Evolutionary conservation across 2,113 vertebrate genomes (phyloP), one percentile per base, ranked within the genome.

Genomic region (Thamnaconus septentrionalis): DNA sequence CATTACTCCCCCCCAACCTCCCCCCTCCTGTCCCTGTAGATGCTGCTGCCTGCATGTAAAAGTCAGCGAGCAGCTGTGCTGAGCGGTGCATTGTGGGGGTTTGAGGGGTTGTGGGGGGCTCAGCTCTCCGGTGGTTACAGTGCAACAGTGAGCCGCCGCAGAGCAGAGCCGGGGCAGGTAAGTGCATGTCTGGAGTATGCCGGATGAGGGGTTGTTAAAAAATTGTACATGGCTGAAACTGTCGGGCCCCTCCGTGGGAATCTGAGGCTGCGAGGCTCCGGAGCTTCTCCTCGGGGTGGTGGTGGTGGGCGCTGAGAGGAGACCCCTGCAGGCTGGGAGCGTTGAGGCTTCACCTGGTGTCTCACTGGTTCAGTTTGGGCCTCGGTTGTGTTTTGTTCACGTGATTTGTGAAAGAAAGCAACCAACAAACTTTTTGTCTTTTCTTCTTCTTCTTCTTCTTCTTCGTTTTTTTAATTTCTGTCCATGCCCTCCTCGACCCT

Each of bases 141-240:
- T 84, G 82, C 64, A 80, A 78, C 64, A 69, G 48, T 67, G 85
- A 72, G 80, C 60, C 66, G 84, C 55, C 81, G 77, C 77, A 66
- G 73, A 65, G 77, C 51, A 41, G 87, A 89, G 87, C 91, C 90
- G 89, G 91, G 90, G 87, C 91, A 91, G 89, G 91, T 91, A 91
- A 88, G 87, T 84, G 89, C 91, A 88, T 86, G 91, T 83, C 87
- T 88, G 76, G 81, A 87, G 80, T 85, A 90, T 88, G 82, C 56
- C 71, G 82, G 78, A 77, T 81, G 73, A 83, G 78, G 64, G 88
- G 72, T 41, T 81, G 81, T 84, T 78, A 83, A 84, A 81, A 85
- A 88, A 79, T 72, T 86, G 82, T 85, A 86, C 71, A 76, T 62
- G 73, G 85, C 72, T 84, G 69, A 76, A 82, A 71, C 56, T 64